Percentiles rank a stretch among this genome's conserved stretches.
phyloP scores from a whole-genome alignment of 2,113 vertebrate genomes.

The Orycteropus afer region DNA sequence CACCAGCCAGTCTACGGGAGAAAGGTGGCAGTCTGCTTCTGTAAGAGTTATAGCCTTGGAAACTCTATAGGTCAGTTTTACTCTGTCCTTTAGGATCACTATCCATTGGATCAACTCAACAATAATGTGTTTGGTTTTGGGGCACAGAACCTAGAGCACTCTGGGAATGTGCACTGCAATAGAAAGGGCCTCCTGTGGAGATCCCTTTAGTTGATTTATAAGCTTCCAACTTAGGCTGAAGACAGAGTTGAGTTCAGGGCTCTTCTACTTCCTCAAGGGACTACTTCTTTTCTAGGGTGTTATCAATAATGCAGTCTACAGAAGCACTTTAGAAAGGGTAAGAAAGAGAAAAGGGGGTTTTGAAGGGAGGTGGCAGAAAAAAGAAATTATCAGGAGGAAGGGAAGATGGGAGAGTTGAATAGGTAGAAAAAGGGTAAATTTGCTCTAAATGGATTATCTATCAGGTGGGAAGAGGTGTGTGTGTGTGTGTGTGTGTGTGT shows the following conservation, averaged over 20 bases:
- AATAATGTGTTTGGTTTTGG: not conserved
- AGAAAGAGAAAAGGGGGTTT: not conserved
- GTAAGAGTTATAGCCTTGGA: not conserved
- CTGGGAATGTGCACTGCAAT: accelerated
- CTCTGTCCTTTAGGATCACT: not conserved
- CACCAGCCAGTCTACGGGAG: not conserved
- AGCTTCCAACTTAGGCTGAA: not conserved
- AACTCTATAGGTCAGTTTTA: not conserved
- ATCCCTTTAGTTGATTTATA: not conserved
- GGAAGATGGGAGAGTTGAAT: not conserved
- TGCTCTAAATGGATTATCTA: not conserved
- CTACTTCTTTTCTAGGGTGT: not conserved
- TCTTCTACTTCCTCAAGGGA: not conserved
- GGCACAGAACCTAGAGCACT: not conserved
- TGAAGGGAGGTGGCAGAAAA: not conserved
- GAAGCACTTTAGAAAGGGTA: not conserved
- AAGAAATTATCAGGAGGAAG: not conserved
- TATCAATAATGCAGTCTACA: not conserved
- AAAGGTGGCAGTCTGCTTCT: not conserved
- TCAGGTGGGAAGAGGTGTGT: not conserved
- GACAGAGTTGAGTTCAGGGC: not conserved
- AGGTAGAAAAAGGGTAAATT: not conserved
- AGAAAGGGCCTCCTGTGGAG: accelerated
- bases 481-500: not conserved
- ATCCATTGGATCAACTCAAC: not conserved